Conservation (phyloP, 2,797 vertebrate genomes). For the Sciurus carolinensis region DNA sequence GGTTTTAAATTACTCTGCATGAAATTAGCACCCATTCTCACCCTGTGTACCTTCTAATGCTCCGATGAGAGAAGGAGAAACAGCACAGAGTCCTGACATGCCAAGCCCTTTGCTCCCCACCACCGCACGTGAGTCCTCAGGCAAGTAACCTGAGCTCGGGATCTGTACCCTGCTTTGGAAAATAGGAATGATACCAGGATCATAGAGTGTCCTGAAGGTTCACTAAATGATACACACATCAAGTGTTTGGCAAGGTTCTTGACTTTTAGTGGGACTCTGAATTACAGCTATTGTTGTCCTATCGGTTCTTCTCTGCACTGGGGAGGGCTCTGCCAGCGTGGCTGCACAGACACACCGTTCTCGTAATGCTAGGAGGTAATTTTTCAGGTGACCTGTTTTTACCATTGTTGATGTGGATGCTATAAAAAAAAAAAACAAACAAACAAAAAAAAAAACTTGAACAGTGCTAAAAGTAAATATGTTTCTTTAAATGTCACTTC, state of each 20-base stretch:
- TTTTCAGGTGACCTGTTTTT: constrained; percentile 56
- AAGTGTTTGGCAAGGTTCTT: background rate
- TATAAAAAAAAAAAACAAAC: background rate
- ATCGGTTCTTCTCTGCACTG: background rate
- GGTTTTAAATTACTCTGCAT: constrained; percentile 79
- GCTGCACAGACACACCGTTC: background rate
- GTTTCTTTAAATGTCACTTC: constrained; percentile 57
- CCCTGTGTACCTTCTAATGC: constrained; percentile 68
- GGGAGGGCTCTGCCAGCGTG: background rate
- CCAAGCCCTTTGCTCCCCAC: background rate
- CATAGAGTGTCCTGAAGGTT: background rate
- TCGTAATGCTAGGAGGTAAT: constrained; percentile 41
- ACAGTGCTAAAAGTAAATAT: constrained; percentile 36
- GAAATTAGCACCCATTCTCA: constrained; percentile 68
- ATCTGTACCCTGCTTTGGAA: background rate
- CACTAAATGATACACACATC: background rate
- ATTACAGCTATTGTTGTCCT: background rate
- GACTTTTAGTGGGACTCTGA: background rate
- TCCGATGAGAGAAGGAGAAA: constrained; percentile 56
- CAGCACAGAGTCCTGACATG: background rate
- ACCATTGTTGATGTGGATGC: background rate
- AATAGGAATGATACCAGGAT: background rate
- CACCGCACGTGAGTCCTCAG: background rate
- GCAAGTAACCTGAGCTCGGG: background rate
- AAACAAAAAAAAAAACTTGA: background rate